phyloP scores from a whole-genome alignment of 2,888 invertebrate genomes.

The Temnothorax unifasciatus region DNA sequence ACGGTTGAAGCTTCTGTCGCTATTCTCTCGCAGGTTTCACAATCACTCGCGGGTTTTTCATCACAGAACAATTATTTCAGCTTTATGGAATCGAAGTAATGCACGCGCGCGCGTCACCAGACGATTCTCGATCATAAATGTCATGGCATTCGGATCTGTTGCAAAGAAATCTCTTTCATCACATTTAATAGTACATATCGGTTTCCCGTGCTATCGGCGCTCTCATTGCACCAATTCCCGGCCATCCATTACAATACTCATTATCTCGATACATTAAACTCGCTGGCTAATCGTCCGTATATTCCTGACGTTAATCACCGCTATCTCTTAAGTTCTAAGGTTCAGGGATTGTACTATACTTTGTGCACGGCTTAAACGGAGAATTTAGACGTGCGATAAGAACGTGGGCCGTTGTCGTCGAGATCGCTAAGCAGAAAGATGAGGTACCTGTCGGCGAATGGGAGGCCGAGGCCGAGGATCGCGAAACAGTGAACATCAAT shows the following conservation, averaged over 20 bases:
- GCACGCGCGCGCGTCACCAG: neutral
- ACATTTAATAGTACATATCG: neutral
- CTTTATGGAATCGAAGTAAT: neutral
- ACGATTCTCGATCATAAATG: slow-evolving; percentile 7
- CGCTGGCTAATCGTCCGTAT: neutral
- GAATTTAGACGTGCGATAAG: slow-evolving; percentile 9
- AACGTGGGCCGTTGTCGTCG: neutral
- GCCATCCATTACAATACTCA: neutral
- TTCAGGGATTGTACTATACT: slow-evolving; percentile 13
- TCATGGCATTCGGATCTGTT: neutral
- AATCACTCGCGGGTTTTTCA: neutral
- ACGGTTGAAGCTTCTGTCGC: neutral
- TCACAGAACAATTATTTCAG: neutral
- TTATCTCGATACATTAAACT: slow-evolving; percentile 20
- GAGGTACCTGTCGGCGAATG: slow-evolving; percentile 7
- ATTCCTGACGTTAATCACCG: slow-evolving; percentile 17
- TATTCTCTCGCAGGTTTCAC: neutral
- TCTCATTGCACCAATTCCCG: neutral
- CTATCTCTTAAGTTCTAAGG: slow-evolving; percentile 12
- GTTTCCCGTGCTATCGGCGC: neutral
- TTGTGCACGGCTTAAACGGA: slow-evolving; percentile 22
- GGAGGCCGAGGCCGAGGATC: slow-evolving; percentile 1
- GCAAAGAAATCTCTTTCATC: neutral
- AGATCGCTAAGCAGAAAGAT: neutral
- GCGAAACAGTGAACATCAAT: slow-evolving; percentile 72